A percentile compares a stretch with the other conserved stretches of the same genome.
These are phyloP conservation scores for Escarpia spicata DNA, from an alignment of 2,888 invertebrate species.

Conservation along the genomic window DNA sequence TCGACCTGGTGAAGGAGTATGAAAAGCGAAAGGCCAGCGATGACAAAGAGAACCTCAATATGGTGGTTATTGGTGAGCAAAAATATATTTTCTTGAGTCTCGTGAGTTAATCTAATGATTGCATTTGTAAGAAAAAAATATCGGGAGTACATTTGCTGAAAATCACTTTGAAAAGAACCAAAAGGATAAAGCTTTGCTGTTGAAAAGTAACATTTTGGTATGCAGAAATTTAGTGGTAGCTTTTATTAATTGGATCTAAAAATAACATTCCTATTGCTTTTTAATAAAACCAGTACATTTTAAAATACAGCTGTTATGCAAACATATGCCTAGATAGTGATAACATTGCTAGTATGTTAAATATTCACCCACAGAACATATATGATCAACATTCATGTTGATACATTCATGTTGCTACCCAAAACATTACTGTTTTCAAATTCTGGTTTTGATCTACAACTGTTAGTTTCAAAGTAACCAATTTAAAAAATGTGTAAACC, in stretches of 20 bases:
- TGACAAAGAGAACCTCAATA: conserved; percentile 87
- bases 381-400: too few species aligned
- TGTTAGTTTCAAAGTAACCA: background rate
- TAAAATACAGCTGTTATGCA: background rate
- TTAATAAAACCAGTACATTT: background rate
- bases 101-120: background rate
- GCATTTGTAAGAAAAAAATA: too few species aligned
- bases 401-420: background rate
- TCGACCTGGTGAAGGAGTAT: conserved; percentile 56
- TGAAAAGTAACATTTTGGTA: background rate
- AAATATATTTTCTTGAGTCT: background rate
- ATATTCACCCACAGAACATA: too few species aligned
- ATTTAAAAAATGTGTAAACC: too few species aligned
- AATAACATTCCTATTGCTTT: too few species aligned
- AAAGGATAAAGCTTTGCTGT: background rate
- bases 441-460: background rate
- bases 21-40: conserved; percentile 74
- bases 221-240: background rate
- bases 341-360: too few species aligned
- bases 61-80: conserved; percentile 70
- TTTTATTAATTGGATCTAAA: background rate
- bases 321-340: too few species aligned
- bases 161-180: background rate
- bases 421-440: background rate
- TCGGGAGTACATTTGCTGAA: too few species aligned